Evolutionary conservation across 2,113 vertebrate species (phyloP), one percentile per base, ranked within the genome.

Genomic region (Mellivora capensis): DNA sequence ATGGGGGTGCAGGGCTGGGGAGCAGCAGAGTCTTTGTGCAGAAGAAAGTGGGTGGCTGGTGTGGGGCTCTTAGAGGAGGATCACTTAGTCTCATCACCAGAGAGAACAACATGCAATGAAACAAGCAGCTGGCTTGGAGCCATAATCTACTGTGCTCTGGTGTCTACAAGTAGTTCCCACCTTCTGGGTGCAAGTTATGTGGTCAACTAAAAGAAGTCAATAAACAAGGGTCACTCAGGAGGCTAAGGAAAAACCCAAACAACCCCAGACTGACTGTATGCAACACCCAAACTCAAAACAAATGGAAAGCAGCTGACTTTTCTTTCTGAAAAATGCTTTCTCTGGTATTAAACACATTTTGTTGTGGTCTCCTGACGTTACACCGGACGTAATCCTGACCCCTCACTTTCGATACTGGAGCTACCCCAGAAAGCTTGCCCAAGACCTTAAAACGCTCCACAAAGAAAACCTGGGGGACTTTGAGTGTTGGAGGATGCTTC

Each of bases 71-170:
- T 11, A 5, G 17, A 61, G 12, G 42, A 92, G 34, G 44, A 18
- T 2, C 4, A 1, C 4, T n/a, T 44, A 6, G 7, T 18, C 21
- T 67, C 7, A 4, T 61, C 39, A 25, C 20, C 3, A 1, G 52
- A 74, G 59, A 59, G 61, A 52, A 10, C 10, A 21, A 0, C 0
- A 0, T 10, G 29, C 3, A 3, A 0, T 6, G 15, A 57, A 18
- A 4, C 1, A 0, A 7, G 44, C n/a, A 1, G 3, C 21, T 15
- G 4, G 37, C 25, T 31, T 5, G 18, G 9, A 74, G 76, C 71
- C 7, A 0, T 10, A 0, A 10, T 27, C 12, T 21, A 0, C 21
- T 52, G 25, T 13, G 31, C 10, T 57, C 49, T 20, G 6, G 37
- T 3, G 0, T 25, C 25, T 14, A 0, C 4, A 5, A 52, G 49